Conservation (phyloP, 2,888 invertebrate species). For the Stenichneumon culpator region DNA sequence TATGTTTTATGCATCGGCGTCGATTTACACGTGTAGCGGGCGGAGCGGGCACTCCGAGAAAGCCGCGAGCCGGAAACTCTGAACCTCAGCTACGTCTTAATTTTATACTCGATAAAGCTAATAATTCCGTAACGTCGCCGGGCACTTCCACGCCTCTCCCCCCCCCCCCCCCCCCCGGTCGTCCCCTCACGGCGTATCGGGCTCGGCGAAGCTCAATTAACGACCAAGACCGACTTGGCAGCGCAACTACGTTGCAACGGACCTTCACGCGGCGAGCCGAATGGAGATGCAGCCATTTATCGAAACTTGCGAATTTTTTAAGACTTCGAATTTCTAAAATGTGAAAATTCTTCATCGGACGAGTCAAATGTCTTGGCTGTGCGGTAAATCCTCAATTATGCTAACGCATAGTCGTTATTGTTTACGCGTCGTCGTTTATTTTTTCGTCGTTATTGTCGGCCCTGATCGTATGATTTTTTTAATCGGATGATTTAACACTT, state of each 20-base stretch:
- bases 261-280: not conserved
- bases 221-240: not conserved
- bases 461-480: not conserved
- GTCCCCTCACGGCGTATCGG: too few species aligned
- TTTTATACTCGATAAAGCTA: constrained; percentile 81
- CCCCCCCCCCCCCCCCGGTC: too few species aligned
- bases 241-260: not conserved
- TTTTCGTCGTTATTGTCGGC: not conserved
- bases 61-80: constrained; percentile 29
- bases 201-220: not conserved
- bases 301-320: too few species aligned
- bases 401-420: not conserved
- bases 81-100: constrained; percentile 77
- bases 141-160: not conserved
- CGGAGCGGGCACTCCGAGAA: constrained; percentile 11
- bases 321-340: not conserved
- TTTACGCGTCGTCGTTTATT: too few species aligned
- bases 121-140: constrained; percentile 73
- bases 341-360: not conserved
- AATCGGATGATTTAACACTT: not conserved
- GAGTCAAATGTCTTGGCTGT: not conserved
- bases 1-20: constrained; percentile 51
- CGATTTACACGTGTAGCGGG: constrained; percentile 60
- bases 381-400: not conserved
- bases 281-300: not conserved